Evolutionary conservation across 2,113 vertebrate genomes (phyloP), one percentile per base, ranked within the genome.

Genomic region (Gymnarchus niloticus): DNA sequence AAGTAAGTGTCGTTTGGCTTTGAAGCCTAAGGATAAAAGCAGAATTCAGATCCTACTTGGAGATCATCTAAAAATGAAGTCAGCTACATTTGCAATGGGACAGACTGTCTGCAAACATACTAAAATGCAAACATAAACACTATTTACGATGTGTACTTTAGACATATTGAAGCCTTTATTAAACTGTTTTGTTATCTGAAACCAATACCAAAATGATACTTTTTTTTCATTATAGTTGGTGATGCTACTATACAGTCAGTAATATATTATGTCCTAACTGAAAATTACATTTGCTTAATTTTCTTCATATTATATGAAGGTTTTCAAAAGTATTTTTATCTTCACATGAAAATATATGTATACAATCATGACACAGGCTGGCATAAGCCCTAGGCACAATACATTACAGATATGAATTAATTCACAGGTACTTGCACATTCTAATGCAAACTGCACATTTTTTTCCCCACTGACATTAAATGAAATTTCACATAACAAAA

Each of bases 21-120:
- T 93, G 93, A 94, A 90, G 90, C 89, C 87, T 56, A 48, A 65
- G 89, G 91, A 92, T 91, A 89, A 92, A 92, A 93, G 90, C 85
- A 88, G 88, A 87, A 90, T 93, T 91, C 91, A 92, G 88, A 93
- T 92, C 92, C 88, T 90, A 91, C 91, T 92, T n/a, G 87, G 89
- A 92, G 91, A 93, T 85, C 87, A 91, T 91, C 89, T 88, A 87
- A 87, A 91, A 89, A 91, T 90, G 87, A 86, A 89, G 89, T 87
- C 91, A 88, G 88, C 86, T 82, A 88, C 83, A 84, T 91, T 86
- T 89, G 89, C 88, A 89, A 88, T 91, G 87, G 90, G 91, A 92
- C 76, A 56, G 88, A 88, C 89, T 85, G 89, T 90, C 89, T 88
- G 92, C 92, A 91, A 90, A 90, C 87, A 89, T 90, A 54, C 14